Base-by-base conservation (phyloP, 2,113 vertebrate genomes). In the Deroptyus accipitrinus region DNA sequence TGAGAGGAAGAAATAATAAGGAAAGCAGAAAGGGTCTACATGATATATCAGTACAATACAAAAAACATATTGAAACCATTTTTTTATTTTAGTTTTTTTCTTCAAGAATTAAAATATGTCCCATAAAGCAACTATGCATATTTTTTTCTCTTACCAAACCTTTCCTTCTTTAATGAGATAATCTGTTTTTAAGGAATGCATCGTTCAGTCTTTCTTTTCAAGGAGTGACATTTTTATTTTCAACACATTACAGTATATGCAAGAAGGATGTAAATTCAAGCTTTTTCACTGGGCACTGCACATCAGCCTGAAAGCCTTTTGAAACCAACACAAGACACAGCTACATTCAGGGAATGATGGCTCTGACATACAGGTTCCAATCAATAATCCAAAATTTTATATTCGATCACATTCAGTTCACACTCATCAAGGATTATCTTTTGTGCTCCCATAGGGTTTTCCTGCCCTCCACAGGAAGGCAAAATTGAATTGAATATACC, bases 301-400 rank as follows among this genome's bases (percentile, higher is more conserved):
- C 52, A 77, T 41, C 76, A 83, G 75, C 54, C 88, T 97, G 92
- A 96, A 96, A 97, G 87, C 69, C 81, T 92, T 88, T 89, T 95
- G 92, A 94, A 20, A 92, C 68, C 92, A 95, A 83, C 92, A 96
- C 95, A 96, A 92, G 94, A 80, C 11, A 20, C 54, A 96, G 72
- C 72, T 78, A 87, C 76, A 90, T 86, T 90, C 92, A 68, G 91
- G 94, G 97, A 96, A 94, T 66, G 80, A 96, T 95, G 86, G 88
- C 44, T 95, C 94, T 74, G 92, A 63, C 93, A 73, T 86, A 83
- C 81, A 92, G 61, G 74, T 92, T 97, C 96, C 92, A 96, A 97
- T 98, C 97, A 97, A 97, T 98, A 98, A 97, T 95, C 97, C 85
- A 94, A 94, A 93, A 93, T 96, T 97, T 97, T 95, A 85, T 96